Conservation (phyloP, 2,113 vertebrate species). For the Noctilio leporinus region DNA sequence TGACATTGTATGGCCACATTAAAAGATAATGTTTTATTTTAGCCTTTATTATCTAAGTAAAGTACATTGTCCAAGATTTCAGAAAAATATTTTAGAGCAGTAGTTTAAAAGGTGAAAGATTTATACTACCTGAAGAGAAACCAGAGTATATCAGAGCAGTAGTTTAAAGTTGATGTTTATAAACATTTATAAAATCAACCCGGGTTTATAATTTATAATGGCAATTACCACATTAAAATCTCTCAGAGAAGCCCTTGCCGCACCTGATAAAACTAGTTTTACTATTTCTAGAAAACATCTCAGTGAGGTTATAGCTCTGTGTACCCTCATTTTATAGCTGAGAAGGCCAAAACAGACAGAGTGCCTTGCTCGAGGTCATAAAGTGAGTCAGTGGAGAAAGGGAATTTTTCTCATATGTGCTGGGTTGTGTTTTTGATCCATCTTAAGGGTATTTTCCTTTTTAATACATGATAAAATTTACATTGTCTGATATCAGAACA, state of each 20-base stretch:
- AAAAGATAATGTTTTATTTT: neutral
- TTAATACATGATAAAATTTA: neutral
- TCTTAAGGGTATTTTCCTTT: neutral
- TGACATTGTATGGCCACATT: neutral
- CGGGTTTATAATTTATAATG: neutral
- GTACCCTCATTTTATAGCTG: neutral
- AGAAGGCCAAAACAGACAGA: neutral
- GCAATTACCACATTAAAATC: neutral
- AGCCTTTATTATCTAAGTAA: neutral
- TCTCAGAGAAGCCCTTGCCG: neutral
- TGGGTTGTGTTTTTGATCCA: neutral
- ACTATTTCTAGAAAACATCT: slow-evolving; percentile 13
- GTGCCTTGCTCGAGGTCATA: neutral
- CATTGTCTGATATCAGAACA: neutral
- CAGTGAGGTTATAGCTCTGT: neutral
- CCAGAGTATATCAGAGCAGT: too few relatives aligned
- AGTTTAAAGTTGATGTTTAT: slow-evolving; percentile 16
- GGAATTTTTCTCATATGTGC: neutral
- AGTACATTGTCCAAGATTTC: neutral
- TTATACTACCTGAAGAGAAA: too few relatives aligned
- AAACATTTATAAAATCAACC: neutral
- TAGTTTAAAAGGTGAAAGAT: too few relatives aligned
- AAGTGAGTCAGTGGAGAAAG: slow-evolving; percentile 9
- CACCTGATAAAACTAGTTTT: neutral
- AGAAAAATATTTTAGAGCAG: neutral